phyloP scores from a whole-genome alignment of 2,797 vertebrate species.

The Pseudochirops corinnae region DNA sequence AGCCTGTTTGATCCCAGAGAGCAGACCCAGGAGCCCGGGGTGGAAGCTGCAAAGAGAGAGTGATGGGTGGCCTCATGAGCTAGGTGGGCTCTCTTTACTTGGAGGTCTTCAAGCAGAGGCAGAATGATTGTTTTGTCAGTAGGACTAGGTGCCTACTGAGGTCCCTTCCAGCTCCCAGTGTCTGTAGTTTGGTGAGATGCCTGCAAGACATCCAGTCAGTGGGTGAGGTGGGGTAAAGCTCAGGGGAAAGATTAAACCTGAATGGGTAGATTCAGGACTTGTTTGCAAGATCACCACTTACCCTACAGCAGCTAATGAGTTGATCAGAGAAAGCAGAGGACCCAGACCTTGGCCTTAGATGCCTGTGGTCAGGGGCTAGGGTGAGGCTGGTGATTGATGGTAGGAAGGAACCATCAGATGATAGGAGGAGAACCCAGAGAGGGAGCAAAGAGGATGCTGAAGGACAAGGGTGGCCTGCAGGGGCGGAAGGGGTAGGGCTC shows the following conservation, averaged over 20 bases:
- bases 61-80: too few species aligned
- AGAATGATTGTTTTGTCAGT: too few species aligned
- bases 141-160: too few species aligned
- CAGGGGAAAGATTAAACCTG: neutral
- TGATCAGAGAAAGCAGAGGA: neutral
- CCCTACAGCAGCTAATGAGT: neutral
- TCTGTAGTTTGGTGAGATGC: too few species aligned
- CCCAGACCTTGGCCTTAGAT: neutral
- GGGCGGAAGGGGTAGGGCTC: neutral
- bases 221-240: neutral
- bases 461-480: neutral
- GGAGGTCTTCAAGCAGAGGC: too few species aligned
- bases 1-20: too few species aligned
- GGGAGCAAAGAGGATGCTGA: too few species aligned
- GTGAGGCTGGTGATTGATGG: neutral
- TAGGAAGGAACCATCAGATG: neutral
- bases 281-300: neutral
- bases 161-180: too few species aligned
- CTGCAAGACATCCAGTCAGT: neutral
- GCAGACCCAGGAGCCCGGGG: too few species aligned
- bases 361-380: neutral
- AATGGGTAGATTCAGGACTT: neutral
- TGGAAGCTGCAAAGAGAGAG: too few species aligned
- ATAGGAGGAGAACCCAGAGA: neutral
- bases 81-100: too few species aligned